phyloP scores from a whole-genome alignment of 1,140 invertebrate species.

The Calosoma granatense region DNA sequence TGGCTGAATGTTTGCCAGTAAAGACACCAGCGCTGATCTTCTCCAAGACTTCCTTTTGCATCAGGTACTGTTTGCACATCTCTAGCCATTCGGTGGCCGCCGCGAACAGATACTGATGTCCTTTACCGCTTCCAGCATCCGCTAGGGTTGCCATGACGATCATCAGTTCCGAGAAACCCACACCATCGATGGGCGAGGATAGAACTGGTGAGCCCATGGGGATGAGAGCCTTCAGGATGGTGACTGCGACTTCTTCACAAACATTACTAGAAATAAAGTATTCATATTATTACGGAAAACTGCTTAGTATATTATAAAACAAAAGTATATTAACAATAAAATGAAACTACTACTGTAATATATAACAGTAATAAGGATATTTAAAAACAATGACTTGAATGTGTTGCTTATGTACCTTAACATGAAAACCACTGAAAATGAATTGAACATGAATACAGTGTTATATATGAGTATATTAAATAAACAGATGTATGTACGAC shows the following conservation, averaged over 20 bases:
- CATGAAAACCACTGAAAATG: too few relatives aligned
- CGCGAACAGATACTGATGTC: slow-evolving; percentile 70
- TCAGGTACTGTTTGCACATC: slow-evolving; percentile 48
- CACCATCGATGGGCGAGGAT: slow-evolving; percentile 50
- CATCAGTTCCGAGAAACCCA: slow-evolving; percentile 73
- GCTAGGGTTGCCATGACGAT: slow-evolving; percentile 74
- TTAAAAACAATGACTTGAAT: too few relatives aligned
- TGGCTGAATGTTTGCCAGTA: slow-evolving; percentile 32
- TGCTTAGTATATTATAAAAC: slow-evolving; percentile 3
- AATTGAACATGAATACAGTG: too few relatives aligned
- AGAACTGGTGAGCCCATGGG: slow-evolving; percentile 62
- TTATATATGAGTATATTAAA: too few relatives aligned
- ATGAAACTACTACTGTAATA: neutral
- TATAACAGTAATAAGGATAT: too few relatives aligned
- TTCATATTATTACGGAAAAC: too few relatives aligned
- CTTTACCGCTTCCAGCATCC: slow-evolving; percentile 62
- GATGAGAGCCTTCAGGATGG: slow-evolving; percentile 65
- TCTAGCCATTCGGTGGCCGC: slow-evolving; percentile 72
- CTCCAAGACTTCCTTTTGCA: slow-evolving; percentile 44
- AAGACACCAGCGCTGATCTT: slow-evolving; percentile 37
- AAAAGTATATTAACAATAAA: neutral
- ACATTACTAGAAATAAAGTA: slow-evolving; percentile 35
- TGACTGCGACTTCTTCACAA: slow-evolving; percentile 57
- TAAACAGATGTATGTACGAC: too few relatives aligned
- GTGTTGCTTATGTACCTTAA: too few relatives aligned